Evolutionary conservation across 2,113 vertebrate species (phyloP), one percentile per base, ranked within the genome.

Genomic region (Elephantulus edwardii): DNA sequence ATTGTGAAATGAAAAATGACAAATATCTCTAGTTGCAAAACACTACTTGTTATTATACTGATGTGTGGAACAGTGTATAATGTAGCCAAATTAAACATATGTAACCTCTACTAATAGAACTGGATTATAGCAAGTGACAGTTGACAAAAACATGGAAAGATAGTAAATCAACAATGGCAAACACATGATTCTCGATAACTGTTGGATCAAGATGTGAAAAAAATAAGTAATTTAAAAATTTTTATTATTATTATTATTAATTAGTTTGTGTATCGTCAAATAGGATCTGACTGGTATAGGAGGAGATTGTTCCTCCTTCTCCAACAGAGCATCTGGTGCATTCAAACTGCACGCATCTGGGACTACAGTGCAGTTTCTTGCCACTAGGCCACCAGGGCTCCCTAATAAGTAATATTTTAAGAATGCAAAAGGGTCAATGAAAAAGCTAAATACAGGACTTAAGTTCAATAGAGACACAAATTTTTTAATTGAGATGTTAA

Each of bases 401-500:
- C n/a, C n/a, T 5, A 17, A 30, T 28, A 75, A 86, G 20, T 52
- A 70, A 26, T 30, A 76, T 7, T 60, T 72, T 5, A 70, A 82
- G 17, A 84, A 40, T 33, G 54, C 33, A 68, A 52, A n/a, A 54
- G 42, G n/a, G 30, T 83, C 33, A 86, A 9, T 62, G 74, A 54
- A 83, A 86, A 91, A n/a, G 26, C n/a, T 48, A 84, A 71, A 50
- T 48, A 68, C 35, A 88, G 9, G 87, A 84, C 46, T 70, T 42
- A 52, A 83, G 64, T 24, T 66, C 19, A 77, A 30, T 88, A 74
- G 66, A 72, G 8, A 81, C 14, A 76, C 19, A 75, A n/a, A n/a
- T n/a, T n/a, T n/a, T n/a, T n/a, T n/a, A n/a, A n/a, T n/a, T n/a
- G n/a, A n/a, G n/a, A n/a, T n/a, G n/a, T n/a, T n/a, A n/a, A n/a